Evolutionary conservation across 1,140 invertebrate genomes (phyloP).

Genomic region (Cyphomyrmex costatus): DNA sequence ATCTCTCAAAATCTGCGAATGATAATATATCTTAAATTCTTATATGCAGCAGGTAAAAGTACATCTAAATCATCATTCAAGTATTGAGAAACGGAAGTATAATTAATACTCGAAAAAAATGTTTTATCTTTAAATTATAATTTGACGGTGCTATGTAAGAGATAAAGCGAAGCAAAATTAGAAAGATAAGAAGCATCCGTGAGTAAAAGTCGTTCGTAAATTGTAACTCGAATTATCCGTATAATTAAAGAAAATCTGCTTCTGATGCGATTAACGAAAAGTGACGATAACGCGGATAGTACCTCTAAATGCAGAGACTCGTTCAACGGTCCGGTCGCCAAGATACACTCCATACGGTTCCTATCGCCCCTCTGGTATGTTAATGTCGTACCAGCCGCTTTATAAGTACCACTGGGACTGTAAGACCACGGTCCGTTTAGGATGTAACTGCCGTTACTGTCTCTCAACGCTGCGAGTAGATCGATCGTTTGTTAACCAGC

Average conservation of each 20-base stretch:
- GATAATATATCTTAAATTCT: no score
- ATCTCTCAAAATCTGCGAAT: no score
- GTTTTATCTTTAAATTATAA: not conserved
- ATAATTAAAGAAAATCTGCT: slow-evolving; percentile 32
- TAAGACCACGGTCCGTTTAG: slow-evolving; percentile 91
- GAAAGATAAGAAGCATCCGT: not conserved
- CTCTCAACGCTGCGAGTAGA: slow-evolving; percentile 89
- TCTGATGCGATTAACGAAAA: not conserved
- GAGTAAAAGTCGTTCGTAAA: slow-evolving; percentile 13
- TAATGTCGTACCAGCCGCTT: slow-evolving; percentile 93
- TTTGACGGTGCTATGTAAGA: not conserved
- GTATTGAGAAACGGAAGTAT: no score
- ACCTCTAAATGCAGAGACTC: slow-evolving; percentile 95
- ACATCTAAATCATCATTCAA: no score
- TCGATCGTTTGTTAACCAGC: slow-evolving; percentile 65
- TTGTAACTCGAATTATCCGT: not conserved
- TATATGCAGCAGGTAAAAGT: no score
- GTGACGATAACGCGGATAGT: slow-evolving; percentile 61
- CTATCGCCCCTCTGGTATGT: slow-evolving; percentile 91
- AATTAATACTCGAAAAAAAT: not conserved
- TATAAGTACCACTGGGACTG: slow-evolving; percentile 92
- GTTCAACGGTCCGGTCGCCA: slow-evolving; percentile 92
- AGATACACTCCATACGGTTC: slow-evolving; percentile 88
- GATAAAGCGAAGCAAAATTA: slow-evolving; percentile 8
- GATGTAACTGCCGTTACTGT: slow-evolving; percentile 87